Base-by-base conservation (phyloP, 1,140 invertebrate species). In the Euschistus heros region DNA sequence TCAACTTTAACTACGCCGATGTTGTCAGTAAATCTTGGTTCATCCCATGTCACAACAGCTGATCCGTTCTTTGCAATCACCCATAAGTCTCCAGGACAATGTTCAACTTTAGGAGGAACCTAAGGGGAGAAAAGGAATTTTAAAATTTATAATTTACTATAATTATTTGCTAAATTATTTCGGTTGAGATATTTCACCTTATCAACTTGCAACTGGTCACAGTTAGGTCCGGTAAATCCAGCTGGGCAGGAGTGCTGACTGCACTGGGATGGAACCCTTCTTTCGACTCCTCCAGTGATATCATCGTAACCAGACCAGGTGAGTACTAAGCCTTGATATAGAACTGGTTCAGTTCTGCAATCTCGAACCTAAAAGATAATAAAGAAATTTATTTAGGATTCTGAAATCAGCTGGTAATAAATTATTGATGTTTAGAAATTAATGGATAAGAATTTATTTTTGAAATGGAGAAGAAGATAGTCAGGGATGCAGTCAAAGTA, bases 221-320 rank as follows among this genome's bases (percentile, higher is more conserved):
- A 95, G 74, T 91, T 89, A 54, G 82, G 73, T 57, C 92, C 92
- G 20, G 83, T 81, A 73, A 92, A 93, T 64, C 92, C 92, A 60
- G 87, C 85, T 15, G 88, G 85, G 73, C 92, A 95, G 22, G 88
- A 82, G 72, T 88, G 82, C 74, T 94, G 88, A 3, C 92, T 92
- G 71, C 92, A 95, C 66, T 89, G 83, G 0, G 91, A 93, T n/a
- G 92, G 92, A 8, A 92, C 90, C 46, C 90, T 84, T 71, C 91
- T 81, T 76, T 95, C 92, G 33, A 95, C 91, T n/a, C 91, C 92
- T 50, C 92, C 92, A 46, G 82, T 73, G 1, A 87, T 86, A 62
- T 91, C 84, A 73, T 97, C 92, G 74, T 95, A 97, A 37, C 92
- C 92, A 17, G 90, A 86, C 92, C 94, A 97, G 44, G 92, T 93